Evolutionary conservation across 2,888 invertebrate genomes (phyloP).

Genomic region (Machimus rusticus): DNA sequence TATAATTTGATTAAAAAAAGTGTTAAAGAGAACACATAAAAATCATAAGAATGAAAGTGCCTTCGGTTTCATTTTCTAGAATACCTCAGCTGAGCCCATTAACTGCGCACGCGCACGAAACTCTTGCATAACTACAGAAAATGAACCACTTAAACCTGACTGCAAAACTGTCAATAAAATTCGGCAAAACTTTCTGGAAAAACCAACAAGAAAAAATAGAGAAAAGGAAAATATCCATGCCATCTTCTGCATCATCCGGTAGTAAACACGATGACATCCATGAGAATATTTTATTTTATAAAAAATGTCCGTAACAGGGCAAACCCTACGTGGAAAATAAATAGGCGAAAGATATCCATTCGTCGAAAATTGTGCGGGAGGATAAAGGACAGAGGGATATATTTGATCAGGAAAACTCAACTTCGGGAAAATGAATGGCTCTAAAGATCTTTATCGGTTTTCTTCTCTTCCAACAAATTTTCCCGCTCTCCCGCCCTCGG

Average conservation of each 20-base stretch:
- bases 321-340: not conserved
- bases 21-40: too few relatives aligned
- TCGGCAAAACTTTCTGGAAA: not conserved
- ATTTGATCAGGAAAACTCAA: not conserved
- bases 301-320: not conserved
- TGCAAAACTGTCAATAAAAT: not conserved
- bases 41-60: too few relatives aligned
- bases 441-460: not conserved
- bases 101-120: too few relatives aligned
- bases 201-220: not conserved
- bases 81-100: too few relatives aligned
- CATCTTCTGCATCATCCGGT: not conserved
- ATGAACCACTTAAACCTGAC: not conserved
- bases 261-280: not conserved
- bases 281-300: not conserved
- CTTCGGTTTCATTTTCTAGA: too few relatives aligned
- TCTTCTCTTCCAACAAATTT: not conserved
- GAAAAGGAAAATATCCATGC: not conserved
- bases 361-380: not conserved
- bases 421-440: not conserved
- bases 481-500: not conserved
- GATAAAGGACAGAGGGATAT: not conserved
- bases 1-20: too few relatives aligned
- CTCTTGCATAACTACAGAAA: not conserved
- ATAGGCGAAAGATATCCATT: not conserved